Evolutionary conservation across 2,797 vertebrate species (phyloP).

Genomic region (Buphagus erythrorhynchus): DNA sequence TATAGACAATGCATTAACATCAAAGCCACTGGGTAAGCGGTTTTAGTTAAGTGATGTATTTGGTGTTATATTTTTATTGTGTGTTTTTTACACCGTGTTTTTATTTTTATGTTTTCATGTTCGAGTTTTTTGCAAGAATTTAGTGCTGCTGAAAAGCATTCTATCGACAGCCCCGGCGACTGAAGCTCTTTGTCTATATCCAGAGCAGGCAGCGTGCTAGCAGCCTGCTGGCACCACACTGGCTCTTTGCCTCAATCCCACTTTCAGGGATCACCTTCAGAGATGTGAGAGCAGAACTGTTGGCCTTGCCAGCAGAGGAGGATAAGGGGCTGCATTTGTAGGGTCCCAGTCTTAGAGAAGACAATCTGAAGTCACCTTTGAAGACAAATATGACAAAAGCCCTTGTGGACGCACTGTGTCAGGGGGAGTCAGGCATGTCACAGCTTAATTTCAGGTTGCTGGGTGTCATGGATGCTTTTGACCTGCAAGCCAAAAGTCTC

Average conservation of each 20-base stretch:
- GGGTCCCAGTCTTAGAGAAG: not conserved
- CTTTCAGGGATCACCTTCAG: not conserved
- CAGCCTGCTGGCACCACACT: not conserved
- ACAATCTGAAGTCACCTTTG: not conserved
- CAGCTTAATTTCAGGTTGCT: not conserved
- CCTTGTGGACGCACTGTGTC: not conserved
- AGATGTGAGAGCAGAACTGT: not conserved
- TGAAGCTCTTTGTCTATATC: constrained; percentile 1
- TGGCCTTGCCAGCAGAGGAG: not conserved
- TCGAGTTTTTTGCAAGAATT: constrained; percentile 1
- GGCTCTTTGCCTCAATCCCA: not conserved
- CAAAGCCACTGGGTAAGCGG: constrained; percentile 39
- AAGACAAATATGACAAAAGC: not conserved
- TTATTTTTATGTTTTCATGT: constrained; percentile 63
- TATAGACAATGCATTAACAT: constrained; percentile 53
- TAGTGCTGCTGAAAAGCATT: constrained; percentile 33
- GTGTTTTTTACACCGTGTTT: constrained; percentile 13
- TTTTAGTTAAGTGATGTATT: constrained; percentile 67
- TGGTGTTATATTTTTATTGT: constrained; percentile 49
- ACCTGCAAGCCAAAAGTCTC: not conserved
- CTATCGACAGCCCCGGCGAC: not conserved
- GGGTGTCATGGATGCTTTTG: not conserved
- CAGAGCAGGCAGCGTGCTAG: not conserved
- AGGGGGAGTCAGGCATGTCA: not conserved
- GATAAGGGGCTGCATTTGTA: not conserved